Percentiles rank a stretch among this genome's conserved stretches.
These are phyloP conservation scores for Coranthus polyacanthus DNA, from an alignment of 2,797 vertebrate species.

Conservation along the genomic window DNA sequence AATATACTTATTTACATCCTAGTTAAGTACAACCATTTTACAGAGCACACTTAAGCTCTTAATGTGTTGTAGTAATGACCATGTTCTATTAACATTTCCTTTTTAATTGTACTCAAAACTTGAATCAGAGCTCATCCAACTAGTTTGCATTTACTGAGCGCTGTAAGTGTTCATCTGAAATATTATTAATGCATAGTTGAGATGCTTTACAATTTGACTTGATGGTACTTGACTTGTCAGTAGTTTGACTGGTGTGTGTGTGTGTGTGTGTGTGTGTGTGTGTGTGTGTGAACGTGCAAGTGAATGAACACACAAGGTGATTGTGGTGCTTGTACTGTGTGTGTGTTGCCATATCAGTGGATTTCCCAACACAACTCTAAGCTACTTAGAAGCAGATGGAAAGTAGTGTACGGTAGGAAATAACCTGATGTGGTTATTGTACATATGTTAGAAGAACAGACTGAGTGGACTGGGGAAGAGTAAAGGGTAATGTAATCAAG, in stretches of 20 bases:
- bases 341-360: constrained; percentile 58
- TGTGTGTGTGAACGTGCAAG: too few species aligned
- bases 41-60: neutral
- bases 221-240: constrained; percentile 63
- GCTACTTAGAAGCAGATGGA: constrained; percentile 60
- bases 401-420: constrained; percentile 45
- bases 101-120: neutral
- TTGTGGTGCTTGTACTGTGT: constrained; percentile 37
- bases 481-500: neutral
- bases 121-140: constrained; percentile 23
- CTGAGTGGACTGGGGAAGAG: neutral
- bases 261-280: constrained; percentile 11
- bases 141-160: constrained; percentile 9
- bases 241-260: constrained; percentile 1
- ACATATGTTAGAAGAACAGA: constrained; percentile 1
- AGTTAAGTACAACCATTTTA: too few species aligned
- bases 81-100: too few species aligned
- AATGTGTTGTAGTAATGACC: constrained; percentile 19
- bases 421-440: constrained; percentile 26
- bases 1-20: neutral
- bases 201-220: constrained; percentile 60
- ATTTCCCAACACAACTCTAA: constrained; percentile 67
- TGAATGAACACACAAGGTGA: constrained; percentile 43
- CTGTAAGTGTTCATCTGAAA: constrained; percentile 22
- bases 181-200: constrained; percentile 45